A percentile compares a stretch with the other conserved stretches of the same genome.
These are phyloP conservation scores for Epistrophe grossulariae DNA, from an alignment of 2,888 invertebrate genomes.

Conservation along the genomic window DNA sequence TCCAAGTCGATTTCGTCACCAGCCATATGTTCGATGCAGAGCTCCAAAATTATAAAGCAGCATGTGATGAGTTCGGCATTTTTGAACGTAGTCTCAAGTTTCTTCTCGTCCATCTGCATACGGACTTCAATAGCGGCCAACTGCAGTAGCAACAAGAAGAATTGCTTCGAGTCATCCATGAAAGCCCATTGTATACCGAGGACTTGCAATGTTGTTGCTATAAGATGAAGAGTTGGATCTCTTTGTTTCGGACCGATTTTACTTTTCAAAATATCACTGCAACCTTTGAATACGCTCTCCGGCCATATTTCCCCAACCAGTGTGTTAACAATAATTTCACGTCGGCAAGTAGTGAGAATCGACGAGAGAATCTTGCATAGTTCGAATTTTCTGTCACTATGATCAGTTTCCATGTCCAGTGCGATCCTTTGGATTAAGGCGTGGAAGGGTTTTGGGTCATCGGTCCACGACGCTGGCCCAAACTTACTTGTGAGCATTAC, in stretches of 20 bases:
- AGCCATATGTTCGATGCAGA: constrained; percentile 91
- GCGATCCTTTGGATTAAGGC: constrained; percentile 92
- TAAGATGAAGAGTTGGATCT: constrained; percentile 93
- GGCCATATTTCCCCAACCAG: constrained; percentile 92
- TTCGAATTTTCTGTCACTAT: constrained; percentile 95
- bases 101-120: constrained; percentile 95
- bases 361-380: constrained; percentile 91
- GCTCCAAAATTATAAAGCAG: constrained; percentile 92
- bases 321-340: constrained; percentile 87
- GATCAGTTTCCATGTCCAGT: constrained; percentile 94
- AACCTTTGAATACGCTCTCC: constrained; percentile 90
- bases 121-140: constrained; percentile 96
- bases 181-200: constrained; percentile 94
- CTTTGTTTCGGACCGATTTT: constrained; percentile 94
- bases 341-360: constrained; percentile 89
- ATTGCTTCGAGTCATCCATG: constrained; percentile 91
- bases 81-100: constrained; percentile 90
- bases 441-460: constrained; percentile 91
- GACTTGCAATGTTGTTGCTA: constrained; percentile 91
- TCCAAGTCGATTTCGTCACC: constrained; percentile 93
- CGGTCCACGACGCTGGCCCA: constrained; percentile 91
- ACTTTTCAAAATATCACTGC: constrained; percentile 93
- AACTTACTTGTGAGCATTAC: constrained; percentile 90
- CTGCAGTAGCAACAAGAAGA: constrained; percentile 93
- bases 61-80: constrained; percentile 92